Conservation (phyloP, 2,113 vertebrate genomes). For the Pygoscelis antarcticus region DNA sequence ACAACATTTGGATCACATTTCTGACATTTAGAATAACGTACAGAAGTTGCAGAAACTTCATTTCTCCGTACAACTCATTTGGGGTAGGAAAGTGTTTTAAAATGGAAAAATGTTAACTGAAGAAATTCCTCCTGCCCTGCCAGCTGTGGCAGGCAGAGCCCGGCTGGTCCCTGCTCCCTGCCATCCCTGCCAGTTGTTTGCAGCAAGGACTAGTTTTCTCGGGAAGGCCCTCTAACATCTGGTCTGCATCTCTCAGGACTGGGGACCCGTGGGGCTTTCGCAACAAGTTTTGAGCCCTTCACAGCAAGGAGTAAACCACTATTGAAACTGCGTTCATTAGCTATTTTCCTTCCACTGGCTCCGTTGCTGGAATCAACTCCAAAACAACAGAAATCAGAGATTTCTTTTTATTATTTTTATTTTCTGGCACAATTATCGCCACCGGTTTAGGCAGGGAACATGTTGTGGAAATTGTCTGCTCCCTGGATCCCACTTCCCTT, state of each 20-base stretch:
- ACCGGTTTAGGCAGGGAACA: background rate
- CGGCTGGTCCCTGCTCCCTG: background rate
- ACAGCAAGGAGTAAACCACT: constrained; percentile 7
- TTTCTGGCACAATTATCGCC: background rate
- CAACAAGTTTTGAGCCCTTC: background rate
- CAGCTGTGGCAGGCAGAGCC: background rate
- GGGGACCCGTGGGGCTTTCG: background rate
- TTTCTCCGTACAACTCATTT: background rate
- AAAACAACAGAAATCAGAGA: constrained; percentile 19
- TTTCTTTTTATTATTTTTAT: background rate
- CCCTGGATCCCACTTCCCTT: constrained; percentile 24
- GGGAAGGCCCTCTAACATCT: constrained; percentile 10
- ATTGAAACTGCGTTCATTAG: background rate
- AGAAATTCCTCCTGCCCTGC: background rate
- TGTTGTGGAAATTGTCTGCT: constrained; percentile 36
- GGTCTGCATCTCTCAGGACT: background rate
- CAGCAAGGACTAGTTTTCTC: background rate
- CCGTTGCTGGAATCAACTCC: background rate
- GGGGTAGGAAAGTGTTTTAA: background rate
- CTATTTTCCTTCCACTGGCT: constrained; percentile 2
- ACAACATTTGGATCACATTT: constrained; percentile 27
- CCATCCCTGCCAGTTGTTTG: background rate
- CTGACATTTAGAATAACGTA: background rate
- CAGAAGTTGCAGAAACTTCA: background rate
- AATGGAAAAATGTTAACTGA: background rate